Base-by-base conservation (phyloP, 2,113 vertebrate species). In the Esox niger region DNA sequence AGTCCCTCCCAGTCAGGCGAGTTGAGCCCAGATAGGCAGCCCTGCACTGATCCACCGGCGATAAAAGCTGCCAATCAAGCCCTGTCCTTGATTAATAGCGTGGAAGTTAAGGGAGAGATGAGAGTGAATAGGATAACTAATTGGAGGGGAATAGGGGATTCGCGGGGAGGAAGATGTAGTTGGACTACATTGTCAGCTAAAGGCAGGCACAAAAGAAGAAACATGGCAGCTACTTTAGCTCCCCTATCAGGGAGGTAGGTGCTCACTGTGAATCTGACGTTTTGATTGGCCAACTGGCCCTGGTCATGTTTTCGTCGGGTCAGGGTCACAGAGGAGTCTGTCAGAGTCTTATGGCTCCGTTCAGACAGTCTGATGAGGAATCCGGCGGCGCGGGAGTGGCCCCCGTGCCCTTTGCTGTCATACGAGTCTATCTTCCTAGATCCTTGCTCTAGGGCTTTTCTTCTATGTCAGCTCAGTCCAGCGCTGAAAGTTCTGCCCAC, bases 31-130 rank as follows among this genome's bases (percentile, higher is more conserved):
- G 84, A 86, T 80, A 86, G 77, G 69, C 71, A 79, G 79, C 13
- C 57, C 75, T 62, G 64, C 82, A 71, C 75, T 81, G 88, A 89
- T 90, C 72, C 54, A 71, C 67, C 35, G 71, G 77, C 74, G 88
- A 88, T 82, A 82, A 70, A 73, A 71, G 60, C 86, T 86, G 90
- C 87, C 90, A 92, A 81, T 91, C 90, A 87, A 68, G 80, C 67
- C 83, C 64, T 64, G 55, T 72, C 68, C 73, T 75, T 86, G 83
- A 90, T 88, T 85, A 89, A 82, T 17, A 82, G 85, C 74, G 76
- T 64, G 76, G 68, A 69, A 75, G 77, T 80, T 78, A 71, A 70
- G 69, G n/a, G 77, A 77, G 74, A 84, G 75, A 84, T 77, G 74
- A 80, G 79, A 70, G 80, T 79, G 81, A 79, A 71, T 68, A 70